Evolutionary conservation across 2,113 vertebrate species (phyloP).

Genomic region (Psilopogon haemacephalus): DNA sequence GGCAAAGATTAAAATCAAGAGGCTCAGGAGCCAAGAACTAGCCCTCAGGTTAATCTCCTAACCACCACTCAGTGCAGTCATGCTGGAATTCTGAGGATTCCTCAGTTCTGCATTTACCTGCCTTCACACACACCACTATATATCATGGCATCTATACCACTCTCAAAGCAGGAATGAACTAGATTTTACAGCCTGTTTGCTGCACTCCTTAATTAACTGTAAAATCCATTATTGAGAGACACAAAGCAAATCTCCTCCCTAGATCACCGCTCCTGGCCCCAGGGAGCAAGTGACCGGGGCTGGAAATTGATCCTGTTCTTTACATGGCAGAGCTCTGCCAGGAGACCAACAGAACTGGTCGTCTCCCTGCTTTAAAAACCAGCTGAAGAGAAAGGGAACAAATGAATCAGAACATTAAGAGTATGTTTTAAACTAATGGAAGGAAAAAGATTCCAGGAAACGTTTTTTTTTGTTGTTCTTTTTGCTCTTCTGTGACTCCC

Average conservation of each 20-base stretch:
- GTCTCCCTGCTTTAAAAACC: not conserved
- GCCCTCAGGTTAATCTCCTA: not conserved
- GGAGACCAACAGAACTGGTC: rapidly evolving
- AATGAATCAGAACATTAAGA: not conserved
- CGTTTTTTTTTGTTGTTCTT: not conserved
- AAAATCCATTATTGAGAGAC: conserved; percentile 49
- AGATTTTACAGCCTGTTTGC: conserved; percentile 39
- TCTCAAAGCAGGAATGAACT: conserved; percentile 1
- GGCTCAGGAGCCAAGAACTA: not conserved
- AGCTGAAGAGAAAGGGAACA: not conserved
- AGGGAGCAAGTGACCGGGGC: conserved; percentile 36
- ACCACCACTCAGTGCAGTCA: not conserved
- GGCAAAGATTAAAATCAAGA: not conserved
- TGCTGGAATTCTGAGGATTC: not conserved
- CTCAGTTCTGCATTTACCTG: not conserved
- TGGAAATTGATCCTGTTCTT: conserved; percentile 22
- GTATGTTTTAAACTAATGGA: not conserved
- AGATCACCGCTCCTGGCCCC: not conserved
- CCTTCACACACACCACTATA: not conserved
- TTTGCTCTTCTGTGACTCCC: not conserved
- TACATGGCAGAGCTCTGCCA: not conserved
- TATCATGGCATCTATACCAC: not conserved
- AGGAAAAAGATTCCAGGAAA: not conserved
- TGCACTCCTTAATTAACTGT: conserved; percentile 50
- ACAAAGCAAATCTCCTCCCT: conserved; percentile 49